Evolutionary conservation across 2,888 invertebrate genomes (phyloP).

Genomic region (Nomada ferruginata): DNA sequence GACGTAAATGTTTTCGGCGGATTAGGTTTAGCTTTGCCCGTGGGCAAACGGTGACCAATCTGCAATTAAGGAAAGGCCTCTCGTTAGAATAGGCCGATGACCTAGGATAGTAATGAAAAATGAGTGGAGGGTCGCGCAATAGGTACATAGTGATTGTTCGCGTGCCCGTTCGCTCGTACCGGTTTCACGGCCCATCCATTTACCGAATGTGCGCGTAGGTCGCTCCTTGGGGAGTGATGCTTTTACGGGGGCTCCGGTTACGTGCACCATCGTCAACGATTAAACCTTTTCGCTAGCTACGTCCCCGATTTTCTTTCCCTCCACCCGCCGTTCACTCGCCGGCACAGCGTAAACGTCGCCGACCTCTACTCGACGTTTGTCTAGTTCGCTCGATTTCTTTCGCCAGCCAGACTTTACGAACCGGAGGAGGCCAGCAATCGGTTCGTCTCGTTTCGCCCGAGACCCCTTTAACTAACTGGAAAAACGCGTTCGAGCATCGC

Average conservation of each 20-base stretch:
- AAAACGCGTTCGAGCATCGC: slow-evolving; percentile 67
- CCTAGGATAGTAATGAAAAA: slow-evolving; percentile 60
- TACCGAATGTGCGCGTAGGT: slow-evolving; percentile 55
- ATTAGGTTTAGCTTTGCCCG: slow-evolving; percentile 15
- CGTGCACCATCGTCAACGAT: slow-evolving; percentile 22
- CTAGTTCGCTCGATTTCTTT: slow-evolving; percentile 10
- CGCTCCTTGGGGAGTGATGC: slow-evolving; percentile 70
- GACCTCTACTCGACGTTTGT: neutral
- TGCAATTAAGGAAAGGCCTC: slow-evolving; percentile 46
- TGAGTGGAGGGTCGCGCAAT: slow-evolving; percentile 47
- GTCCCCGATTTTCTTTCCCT: slow-evolving; percentile 8
- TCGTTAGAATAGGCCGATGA: slow-evolving; percentile 41
- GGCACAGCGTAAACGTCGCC: neutral
- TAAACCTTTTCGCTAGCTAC: slow-evolving; percentile 42
- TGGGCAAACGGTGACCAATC: slow-evolving; percentile 18
- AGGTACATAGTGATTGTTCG: slow-evolving; percentile 58
- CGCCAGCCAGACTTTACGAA: neutral
- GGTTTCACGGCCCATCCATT: slow-evolving; percentile 67
- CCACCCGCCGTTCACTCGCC: neutral
- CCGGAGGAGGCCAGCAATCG: neutral
- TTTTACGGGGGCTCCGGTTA: slow-evolving; percentile 51
- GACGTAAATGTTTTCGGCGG: slow-evolving; percentile 52
- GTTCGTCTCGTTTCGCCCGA: slow-evolving; percentile 28
- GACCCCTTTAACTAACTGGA: slow-evolving; percentile 63
- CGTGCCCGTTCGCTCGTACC: slow-evolving; percentile 44